Evolutionary conservation across 1,140 invertebrate species (phyloP).

Genomic region (Watersipora subatra): DNA sequence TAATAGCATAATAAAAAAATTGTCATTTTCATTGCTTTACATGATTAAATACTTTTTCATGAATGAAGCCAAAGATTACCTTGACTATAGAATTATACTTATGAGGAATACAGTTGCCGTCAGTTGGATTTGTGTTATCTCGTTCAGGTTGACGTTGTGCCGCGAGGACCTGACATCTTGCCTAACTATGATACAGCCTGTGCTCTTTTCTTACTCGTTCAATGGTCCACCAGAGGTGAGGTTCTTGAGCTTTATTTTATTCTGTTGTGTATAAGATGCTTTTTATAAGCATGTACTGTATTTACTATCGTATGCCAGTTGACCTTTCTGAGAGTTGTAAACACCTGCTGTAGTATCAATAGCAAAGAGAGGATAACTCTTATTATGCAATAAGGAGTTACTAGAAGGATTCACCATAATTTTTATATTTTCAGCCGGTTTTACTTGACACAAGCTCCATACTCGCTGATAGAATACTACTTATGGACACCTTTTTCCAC

Average conservation of each 20-base stretch:
- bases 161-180: conserved; percentile 92
- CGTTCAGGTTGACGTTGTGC: conserved; percentile 36
- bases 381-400: no score
- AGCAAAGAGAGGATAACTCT: no score
- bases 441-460: conserved; percentile 93
- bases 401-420: no score
- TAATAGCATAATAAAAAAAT: no score
- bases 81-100: no score
- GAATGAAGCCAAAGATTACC: no score
- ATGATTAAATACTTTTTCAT: no score
- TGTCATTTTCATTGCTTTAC: no score
- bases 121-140: conserved; percentile 4
- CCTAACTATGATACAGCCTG: conserved; percentile 98
- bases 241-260: conserved; percentile 7
- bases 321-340: not conserved
- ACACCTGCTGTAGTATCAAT: no score
- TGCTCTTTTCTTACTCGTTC: conserved; percentile 95
- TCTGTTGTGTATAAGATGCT: not conserved
- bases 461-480: conserved; percentile 84
- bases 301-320: not conserved
- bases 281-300: not conserved
- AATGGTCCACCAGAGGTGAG: conserved; percentile 71
- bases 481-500: conserved; percentile 99
- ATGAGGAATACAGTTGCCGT: no score
- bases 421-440: conserved; percentile 67